Evolutionary conservation across 2,113 vertebrate genomes (phyloP), one percentile per base, ranked within the genome.

Genomic region (Myotis brandtii): DNA sequence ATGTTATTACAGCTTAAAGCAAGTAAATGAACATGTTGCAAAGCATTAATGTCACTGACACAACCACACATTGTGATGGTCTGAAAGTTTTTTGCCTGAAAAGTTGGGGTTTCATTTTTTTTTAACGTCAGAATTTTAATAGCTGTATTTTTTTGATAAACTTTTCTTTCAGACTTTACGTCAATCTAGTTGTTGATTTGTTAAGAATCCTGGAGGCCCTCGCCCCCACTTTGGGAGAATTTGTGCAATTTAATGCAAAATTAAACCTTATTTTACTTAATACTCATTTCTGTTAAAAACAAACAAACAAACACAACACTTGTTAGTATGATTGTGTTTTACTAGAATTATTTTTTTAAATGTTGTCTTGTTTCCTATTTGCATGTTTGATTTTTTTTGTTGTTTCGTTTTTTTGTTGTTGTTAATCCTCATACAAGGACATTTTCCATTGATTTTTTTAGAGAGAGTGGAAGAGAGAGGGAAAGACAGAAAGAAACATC

Each of bases 81-180:
- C 87, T 76, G 30, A 20, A 93, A 69, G 40, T 17, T 75, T 95
- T 88, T 89, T 72, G 37, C 69, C 83, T 70, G 1, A 79, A 27
- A 62, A 66, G 48, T 80, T 17, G 9, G 25, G 9, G 23, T 93
- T 84, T 96, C 30, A 77, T 87, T 89, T 94, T 56, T 27, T 27
- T 89, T 89, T 13, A 93, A 0, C 43, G 43, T 81, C 23, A 87
- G 43, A 14, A 17, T 85, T 85, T 13, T 93, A 30, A 67, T 48
- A 73, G 27, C 27, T 94, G 0, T 80, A 32, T 59, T 81, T 88
- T 88, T 94, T 83, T 27, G 21, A 75, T 34, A 34, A 77, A 18
- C 4, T 81, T 92, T 89, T 43, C 37, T 95, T 92, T 96, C n/a
- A 89, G 30, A 91, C 82, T 86, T 62, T 64, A 40, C 25, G 43